Evolutionary conservation across 2,797 vertebrate genomes (phyloP), one percentile per base, ranked within the genome.

Genomic region (Epinephelus malabaricus): DNA sequence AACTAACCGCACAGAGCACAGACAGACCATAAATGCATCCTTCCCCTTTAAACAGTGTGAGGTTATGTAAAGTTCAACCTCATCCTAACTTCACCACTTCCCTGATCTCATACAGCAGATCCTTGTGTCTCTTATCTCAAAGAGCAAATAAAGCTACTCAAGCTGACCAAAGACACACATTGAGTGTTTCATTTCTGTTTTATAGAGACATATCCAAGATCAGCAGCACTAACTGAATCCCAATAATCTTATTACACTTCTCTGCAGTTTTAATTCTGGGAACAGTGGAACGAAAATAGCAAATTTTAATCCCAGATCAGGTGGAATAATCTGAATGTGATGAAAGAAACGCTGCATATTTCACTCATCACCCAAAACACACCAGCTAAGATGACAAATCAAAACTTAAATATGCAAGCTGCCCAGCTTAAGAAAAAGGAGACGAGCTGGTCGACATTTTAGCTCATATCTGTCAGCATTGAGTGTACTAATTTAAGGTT

Each of bases 281-380:
- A 70, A 34, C n/a, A 27, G 34, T 30, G 49, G 54, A 13, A 2
- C 40, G 25, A 19, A 43, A 5, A 34, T 19, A 15, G 9, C n/a
- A 60, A 56, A 38, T 66, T 71, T 75, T 75, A 75, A 80, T 82
- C 73, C 27, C 12, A 21, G 55, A 63, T 68, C 50, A 69, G 50
- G 43, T 46, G 21, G 27, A 60, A 54, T 50, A 73, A 70, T 65
- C 0, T n/a, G 64, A 66, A 47, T 51, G 25, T 67, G 61, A 55
- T 58, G 23, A 61, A 58, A 54, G 3, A 9, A 53, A 53, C 6
- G 10, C 11, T 47, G 19, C 3, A 50, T 46, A 21, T 34, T 62
- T 61, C 23, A 56, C 30, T 51, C 49, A 58, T 38, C 47, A 21
- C 6, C 46, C 45, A 50, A 50, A 40, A 68, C 14, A 56, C 15